phyloP scores from a whole-genome alignment of 2,113 vertebrate genomes.

The Artemisiospiza belli region DNA sequence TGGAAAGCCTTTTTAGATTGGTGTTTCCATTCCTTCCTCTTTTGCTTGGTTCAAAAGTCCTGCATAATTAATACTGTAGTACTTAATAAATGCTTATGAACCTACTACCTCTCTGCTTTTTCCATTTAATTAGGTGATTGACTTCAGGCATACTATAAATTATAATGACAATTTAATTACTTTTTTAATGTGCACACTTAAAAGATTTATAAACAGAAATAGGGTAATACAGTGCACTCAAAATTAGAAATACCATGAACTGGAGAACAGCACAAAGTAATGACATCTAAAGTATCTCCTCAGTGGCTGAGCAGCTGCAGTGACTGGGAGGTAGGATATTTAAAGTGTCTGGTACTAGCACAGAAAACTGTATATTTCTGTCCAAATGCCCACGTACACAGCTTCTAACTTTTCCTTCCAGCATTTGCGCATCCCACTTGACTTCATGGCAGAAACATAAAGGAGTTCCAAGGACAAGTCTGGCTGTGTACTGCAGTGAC shows the following conservation, averaged over 20 bases:
- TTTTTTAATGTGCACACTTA: slow-evolving; percentile 79
- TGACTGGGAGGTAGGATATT: background rate
- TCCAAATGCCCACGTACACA: rapidly evolving
- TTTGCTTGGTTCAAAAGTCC: slow-evolving; percentile 70
- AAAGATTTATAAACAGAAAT: slow-evolving; percentile 81
- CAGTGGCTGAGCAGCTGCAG: background rate
- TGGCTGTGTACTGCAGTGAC: background rate
- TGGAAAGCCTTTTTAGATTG: slow-evolving; percentile 45
- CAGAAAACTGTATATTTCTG: background rate
- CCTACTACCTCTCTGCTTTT: slow-evolving; percentile 69
- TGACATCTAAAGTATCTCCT: background rate
- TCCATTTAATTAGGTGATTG: slow-evolving; percentile 80
- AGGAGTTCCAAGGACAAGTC: background rate
- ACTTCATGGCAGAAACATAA: background rate
- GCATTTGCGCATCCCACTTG: rapidly evolving
- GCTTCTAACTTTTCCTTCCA: background rate
- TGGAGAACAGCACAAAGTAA: background rate
- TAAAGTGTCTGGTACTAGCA: background rate
- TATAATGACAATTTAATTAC: slow-evolving; percentile 83
- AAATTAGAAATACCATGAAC: slow-evolving; percentile 15
- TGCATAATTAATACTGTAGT: slow-evolving; percentile 79
- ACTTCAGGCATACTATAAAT: slow-evolving; percentile 80
- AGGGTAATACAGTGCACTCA: slow-evolving; percentile 40
- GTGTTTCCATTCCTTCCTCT: slow-evolving; percentile 56
- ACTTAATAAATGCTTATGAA: slow-evolving; percentile 78